A percentile compares a stretch with the other conserved stretches of the same genome.
Conservation (phyloP, 2,797 vertebrate genomes). For the Danio aesculapii region DNA sequence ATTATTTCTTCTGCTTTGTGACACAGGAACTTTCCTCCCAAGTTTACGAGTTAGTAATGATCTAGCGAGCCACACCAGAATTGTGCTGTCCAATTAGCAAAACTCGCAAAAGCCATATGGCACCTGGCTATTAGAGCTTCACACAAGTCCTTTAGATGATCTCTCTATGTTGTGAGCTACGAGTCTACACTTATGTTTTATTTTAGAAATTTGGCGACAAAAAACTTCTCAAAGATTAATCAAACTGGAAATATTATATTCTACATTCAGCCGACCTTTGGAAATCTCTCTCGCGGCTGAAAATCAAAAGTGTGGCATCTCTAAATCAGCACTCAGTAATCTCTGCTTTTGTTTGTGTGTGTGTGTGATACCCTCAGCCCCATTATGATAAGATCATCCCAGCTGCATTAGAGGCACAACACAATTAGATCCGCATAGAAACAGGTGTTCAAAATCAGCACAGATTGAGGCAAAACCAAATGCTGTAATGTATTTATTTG, state of each 20-base stretch:
- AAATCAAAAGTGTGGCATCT: conserved; percentile 19
- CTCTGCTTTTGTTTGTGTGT: neutral
- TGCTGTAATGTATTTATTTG: conserved; percentile 32
- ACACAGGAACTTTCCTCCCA: conserved; percentile 59
- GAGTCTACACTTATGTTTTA: conserved; percentile 8
- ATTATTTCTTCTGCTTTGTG: conserved; percentile 74
- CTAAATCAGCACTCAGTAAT: conserved; percentile 32
- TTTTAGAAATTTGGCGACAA: conserved; percentile 15
- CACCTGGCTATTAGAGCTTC: conserved; percentile 22
- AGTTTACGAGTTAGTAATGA: conserved; percentile 63
- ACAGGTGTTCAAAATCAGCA: conserved; percentile 46
- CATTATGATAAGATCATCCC: conserved; percentile 29
- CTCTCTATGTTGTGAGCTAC: conserved; percentile 8
- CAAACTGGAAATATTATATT: conserved; percentile 20
- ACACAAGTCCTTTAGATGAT: conserved; percentile 6
- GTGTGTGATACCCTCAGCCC: neutral
- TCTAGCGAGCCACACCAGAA: conserved; percentile 48
- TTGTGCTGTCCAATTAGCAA: conserved; percentile 49
- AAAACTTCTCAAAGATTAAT: conserved; percentile 21
- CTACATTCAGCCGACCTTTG: conserved; percentile 36
- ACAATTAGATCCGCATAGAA: conserved; percentile 36
- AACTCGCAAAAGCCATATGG: conserved; percentile 22
- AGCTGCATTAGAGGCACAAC: conserved; percentile 33
- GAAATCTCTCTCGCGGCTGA: conserved; percentile 18
- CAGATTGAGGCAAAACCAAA: conserved; percentile 23